phyloP scores from a whole-genome alignment of 2,113 vertebrate species.

The Caranx melampygus region DNA sequence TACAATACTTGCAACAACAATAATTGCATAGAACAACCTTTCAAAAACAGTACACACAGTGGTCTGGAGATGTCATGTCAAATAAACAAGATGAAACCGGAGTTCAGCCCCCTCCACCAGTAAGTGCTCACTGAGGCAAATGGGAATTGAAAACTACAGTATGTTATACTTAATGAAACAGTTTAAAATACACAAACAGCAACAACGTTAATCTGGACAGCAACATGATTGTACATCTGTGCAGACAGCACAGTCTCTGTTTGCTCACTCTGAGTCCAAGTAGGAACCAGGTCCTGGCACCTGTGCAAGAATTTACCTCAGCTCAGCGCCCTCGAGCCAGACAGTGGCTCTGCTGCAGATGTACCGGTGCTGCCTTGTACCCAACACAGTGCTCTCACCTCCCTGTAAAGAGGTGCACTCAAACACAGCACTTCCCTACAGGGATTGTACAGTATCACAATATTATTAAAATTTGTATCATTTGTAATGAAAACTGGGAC shows the following conservation, averaged over 20 bases:
- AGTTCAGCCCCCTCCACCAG: conserved; percentile 29
- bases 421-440: conserved; percentile 13
- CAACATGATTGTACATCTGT: conserved; percentile 30
- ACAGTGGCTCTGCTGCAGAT: conserved; percentile 16
- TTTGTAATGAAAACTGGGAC: conserved; percentile 36
- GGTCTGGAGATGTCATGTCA: conserved; percentile 64
- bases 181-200: conserved; percentile 30
- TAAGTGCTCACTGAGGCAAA: conserved; percentile 69
- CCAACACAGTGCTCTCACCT: conserved; percentile 36
- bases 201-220: conserved; percentile 32
- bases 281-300: not conserved
- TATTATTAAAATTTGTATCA: conserved; percentile 21
- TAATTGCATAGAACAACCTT: conserved; percentile 84
- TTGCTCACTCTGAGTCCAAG: not conserved
- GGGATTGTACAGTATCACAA: conserved; percentile 1
- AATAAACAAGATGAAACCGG: conserved; percentile 37
- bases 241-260: conserved; percentile 46
- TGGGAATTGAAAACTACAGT: conserved; percentile 55
- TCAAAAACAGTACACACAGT: conserved; percentile 67
- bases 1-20: conserved; percentile 75
- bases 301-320: not conserved
- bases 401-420: conserved; percentile 1
- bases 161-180: conserved; percentile 41
- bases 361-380: conserved; percentile 34
- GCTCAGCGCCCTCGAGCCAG: conserved; percentile 28